A percentile compares a stretch with the other conserved stretches of the same genome.
Conservation (phyloP, 2,797 vertebrate species). For the Crocidura indochinensis region DNA sequence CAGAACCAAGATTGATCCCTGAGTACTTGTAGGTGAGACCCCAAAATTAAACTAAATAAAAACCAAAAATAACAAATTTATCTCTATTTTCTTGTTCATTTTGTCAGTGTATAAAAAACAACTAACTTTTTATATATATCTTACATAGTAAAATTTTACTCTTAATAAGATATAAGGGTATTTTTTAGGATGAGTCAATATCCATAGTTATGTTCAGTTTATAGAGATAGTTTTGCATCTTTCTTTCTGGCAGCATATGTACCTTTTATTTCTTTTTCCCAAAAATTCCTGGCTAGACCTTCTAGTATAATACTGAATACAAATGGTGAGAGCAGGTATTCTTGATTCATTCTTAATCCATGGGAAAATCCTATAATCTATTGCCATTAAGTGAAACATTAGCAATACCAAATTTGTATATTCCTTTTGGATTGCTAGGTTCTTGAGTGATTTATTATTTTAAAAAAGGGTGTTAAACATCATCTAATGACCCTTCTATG, state of each 20-base stretch:
- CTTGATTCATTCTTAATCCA: constrained; percentile 24
- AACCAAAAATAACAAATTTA: not conserved
- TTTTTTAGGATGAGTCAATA: not conserved
- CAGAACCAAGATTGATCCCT: no score
- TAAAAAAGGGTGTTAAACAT: not conserved
- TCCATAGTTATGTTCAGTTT: not conserved
- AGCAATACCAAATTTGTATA: not conserved
- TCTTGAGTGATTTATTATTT: not conserved
- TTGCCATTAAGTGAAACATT: not conserved
- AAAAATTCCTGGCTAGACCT: not conserved
- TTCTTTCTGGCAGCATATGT: not conserved
- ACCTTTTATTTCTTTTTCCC: not conserved
- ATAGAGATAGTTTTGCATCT: constrained; percentile 12
- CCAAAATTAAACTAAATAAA: no score
- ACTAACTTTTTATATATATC: not conserved
- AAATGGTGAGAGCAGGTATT: constrained; percentile 7
- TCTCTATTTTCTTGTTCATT: not conserved
- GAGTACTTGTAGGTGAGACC: no score
- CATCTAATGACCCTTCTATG: not conserved
- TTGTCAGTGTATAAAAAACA: not conserved
- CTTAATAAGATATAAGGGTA: not conserved
- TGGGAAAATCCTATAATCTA: not conserved
- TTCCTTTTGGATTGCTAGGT: constrained; percentile 15
- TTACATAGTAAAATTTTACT: not conserved
- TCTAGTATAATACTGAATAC: not conserved